Evolutionary conservation across 2,797 vertebrate genomes (phyloP), one percentile per base, ranked within the genome.

Genomic region (Botia kubotai): DNA sequence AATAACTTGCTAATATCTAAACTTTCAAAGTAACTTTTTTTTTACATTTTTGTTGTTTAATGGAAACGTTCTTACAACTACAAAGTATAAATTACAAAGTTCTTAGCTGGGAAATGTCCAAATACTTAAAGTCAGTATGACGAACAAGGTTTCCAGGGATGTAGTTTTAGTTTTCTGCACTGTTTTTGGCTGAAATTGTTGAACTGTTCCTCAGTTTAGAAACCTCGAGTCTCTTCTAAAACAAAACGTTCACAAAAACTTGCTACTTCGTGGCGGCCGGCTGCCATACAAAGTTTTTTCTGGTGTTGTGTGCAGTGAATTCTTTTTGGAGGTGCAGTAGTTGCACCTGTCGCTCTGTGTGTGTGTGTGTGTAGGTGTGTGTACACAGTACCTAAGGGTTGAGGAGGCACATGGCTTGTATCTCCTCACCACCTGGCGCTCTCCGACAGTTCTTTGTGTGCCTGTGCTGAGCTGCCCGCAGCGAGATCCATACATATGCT

Each of bases 401-500:
- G 85, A 89, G 91, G 89, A 90, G 89, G 90, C 91, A 88, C 89
- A 91, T 92, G 89, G 92, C 89, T 77, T 77, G 75, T 67, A 52
- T 77, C 65, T 77, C 76, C 63, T 90, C 87, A 87, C 93, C 94
- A 94, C 93, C 94, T 94, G 93, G 92, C 89, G 90, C 92, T 93
- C 87, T 89, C 89, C 70, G 90, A 86, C 86, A 85, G 91, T 83
- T 91, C 89, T 93, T 94, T 93, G 92, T 93, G 90, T 88, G 88
- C 80, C 87, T 88, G 87, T 83, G 53, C 67, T 70, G 90, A 90
- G 90, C 82, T 90, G 90, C 90, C 86, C 16, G 75, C 81, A 57
- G 92, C 89, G 89, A 91, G 88, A 90, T 16, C 93, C 90, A 93
- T 94, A 94, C 91, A 94, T 92, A 94, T 93, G 94, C 93, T 93